These are phyloP conservation scores for Choloepus hoffmanni DNA, from an alignment of 2,113 vertebrate species.

Conservation along the genomic window DNA sequence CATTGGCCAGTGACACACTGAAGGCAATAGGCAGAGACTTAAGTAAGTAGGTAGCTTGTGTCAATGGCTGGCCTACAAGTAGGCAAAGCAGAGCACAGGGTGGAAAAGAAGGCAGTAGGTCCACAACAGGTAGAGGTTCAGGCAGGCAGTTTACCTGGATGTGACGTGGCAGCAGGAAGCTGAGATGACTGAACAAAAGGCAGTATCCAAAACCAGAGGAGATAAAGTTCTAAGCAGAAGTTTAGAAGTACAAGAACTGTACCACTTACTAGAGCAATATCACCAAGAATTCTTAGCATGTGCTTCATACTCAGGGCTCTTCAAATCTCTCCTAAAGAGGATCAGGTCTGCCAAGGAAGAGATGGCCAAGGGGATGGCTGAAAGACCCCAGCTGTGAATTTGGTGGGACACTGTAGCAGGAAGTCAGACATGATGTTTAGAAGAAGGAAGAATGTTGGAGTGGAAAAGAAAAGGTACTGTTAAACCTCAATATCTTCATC, in stretches of 20 bases:
- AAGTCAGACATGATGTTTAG: neutral
- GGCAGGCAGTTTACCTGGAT: neutral
- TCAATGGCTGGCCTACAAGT: conserved; percentile 28
- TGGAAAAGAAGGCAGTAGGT: neutral
- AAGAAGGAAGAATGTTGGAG: fast-evolving
- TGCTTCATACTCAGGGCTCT: neutral
- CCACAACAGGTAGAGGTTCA: neutral
- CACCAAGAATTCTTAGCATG: neutral
- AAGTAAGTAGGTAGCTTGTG: conserved; percentile 61
- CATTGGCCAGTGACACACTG: conserved; percentile 12
- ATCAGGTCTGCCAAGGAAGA: neutral
- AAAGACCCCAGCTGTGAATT: neutral
- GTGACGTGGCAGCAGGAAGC: neutral
- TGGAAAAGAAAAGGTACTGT: neutral
- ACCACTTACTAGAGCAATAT: neutral
- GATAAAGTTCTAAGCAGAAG: neutral
- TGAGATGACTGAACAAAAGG: neutral
- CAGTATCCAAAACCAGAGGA: neutral
- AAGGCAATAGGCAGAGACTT: conserved; percentile 61
- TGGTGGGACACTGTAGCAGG: neutral
- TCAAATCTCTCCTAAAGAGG: neutral
- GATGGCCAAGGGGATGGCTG: neutral
- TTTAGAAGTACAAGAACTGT: neutral
- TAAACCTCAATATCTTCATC: neutral
- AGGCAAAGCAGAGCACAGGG: neutral